These are phyloP conservation scores for Tortrix viridana DNA, from an alignment of 2,888 invertebrate genomes.

Conservation along the genomic window DNA sequence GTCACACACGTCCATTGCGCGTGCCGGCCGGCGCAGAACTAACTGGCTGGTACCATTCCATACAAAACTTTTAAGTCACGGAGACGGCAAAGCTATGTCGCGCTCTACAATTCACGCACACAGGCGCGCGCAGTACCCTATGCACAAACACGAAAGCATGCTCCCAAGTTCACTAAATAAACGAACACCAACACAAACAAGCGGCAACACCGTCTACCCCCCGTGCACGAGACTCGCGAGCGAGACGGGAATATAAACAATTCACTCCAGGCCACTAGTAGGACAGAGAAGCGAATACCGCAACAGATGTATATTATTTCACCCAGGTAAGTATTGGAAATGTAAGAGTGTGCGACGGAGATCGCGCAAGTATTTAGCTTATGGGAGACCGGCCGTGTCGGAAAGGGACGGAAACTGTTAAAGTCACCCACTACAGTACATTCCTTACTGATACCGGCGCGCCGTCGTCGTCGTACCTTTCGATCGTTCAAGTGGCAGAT, in stretches of 20 bases:
- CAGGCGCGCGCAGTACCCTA: conserved; percentile 73
- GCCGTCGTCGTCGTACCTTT: conserved; percentile 79
- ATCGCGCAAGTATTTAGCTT: conserved; percentile 76
- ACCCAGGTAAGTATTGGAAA: conserved; percentile 84
- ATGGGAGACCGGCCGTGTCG: conserved; percentile 74
- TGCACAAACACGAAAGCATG: conserved; percentile 81
- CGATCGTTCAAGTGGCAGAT: conserved; percentile 85
- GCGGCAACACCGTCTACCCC: conserved; percentile 80
- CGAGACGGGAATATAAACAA: conserved; percentile 81
- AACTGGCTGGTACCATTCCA: conserved; percentile 73
- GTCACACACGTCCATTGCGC: conserved; percentile 65
- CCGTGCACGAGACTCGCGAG: conserved; percentile 76
- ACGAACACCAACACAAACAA: conserved; percentile 82
- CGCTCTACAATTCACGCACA: conserved; percentile 83
- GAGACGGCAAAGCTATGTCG: conserved; percentile 84
- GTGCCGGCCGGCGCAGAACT: conserved; percentile 82
- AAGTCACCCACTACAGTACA: conserved; percentile 81
- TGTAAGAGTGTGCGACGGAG: conserved; percentile 79
- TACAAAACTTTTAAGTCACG: conserved; percentile 84
- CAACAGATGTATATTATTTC: conserved; percentile 84
- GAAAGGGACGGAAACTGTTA: conserved; percentile 79
- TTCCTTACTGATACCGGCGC: conserved; percentile 83
- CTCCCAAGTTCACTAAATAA: conserved; percentile 85
- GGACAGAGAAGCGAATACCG: conserved; percentile 68
- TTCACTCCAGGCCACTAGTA: conserved; percentile 61